phyloP scores from a whole-genome alignment of 2,113 vertebrate genomes.

The Pimephales promelas region DNA sequence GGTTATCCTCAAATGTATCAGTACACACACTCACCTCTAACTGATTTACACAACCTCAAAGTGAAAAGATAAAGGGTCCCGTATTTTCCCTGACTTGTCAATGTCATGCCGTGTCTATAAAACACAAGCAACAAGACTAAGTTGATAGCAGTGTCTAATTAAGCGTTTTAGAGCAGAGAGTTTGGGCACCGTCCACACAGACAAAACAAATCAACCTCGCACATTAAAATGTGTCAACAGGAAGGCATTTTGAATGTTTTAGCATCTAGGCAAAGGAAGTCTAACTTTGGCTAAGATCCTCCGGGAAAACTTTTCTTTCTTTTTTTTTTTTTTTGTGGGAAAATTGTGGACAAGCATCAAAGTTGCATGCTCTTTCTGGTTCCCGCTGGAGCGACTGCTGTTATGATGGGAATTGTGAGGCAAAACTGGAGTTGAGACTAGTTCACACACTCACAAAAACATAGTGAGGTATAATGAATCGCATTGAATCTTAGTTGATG shows the following conservation, averaged over 20 bases:
- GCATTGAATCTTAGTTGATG: no score
- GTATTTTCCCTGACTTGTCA: not conserved
- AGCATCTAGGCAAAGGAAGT: conserved; percentile 3
- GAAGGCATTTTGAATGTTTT: conserved; percentile 22
- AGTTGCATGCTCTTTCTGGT: not conserved
- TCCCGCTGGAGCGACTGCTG: conserved; percentile 17
- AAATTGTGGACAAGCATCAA: conserved; percentile 45
- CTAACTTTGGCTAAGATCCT: conserved; percentile 33
- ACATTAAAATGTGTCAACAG: conserved; percentile 8
- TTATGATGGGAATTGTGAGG: conserved; percentile 30
- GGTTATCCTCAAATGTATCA: not conserved
- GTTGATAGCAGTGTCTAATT: not conserved
- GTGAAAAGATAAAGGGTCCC: not conserved
- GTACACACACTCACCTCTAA: not conserved
- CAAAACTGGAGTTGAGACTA: conserved; percentile 14
- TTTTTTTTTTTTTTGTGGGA: conserved; percentile 1
- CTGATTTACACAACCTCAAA: not conserved
- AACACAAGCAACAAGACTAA: not conserved
- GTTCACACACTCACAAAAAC: conserved; percentile 22
- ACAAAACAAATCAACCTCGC: conserved; percentile 9
- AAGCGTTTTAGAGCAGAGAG: not conserved
- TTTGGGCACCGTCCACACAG: not conserved
- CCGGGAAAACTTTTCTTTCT: not conserved
- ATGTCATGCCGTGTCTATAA: conserved; percentile 18
- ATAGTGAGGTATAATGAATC: no score